Evolutionary conservation across 2,888 invertebrate genomes (phyloP).

Genomic region (Drosophila monieri): DNA sequence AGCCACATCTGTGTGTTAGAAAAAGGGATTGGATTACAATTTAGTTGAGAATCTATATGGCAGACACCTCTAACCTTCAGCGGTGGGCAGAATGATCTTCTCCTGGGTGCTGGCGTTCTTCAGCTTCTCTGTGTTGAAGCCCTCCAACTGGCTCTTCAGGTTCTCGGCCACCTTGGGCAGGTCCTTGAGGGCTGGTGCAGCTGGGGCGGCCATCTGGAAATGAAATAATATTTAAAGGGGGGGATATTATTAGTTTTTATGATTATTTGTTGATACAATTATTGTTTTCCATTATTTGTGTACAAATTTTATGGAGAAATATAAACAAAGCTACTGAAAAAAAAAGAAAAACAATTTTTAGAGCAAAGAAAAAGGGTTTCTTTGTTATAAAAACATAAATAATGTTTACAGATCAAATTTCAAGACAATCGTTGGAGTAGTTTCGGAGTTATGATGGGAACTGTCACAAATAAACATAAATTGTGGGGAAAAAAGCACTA

Average conservation of each 20-base stretch:
- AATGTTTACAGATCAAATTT: no score
- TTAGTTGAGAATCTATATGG: background rate
- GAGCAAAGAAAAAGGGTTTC: no score
- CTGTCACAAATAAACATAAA: no score
- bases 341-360: no score
- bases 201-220: slow-evolving; percentile 78
- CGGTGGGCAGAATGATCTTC: slow-evolving; percentile 96
- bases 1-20: slow-evolving; percentile 88
- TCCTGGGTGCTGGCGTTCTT: slow-evolving; percentile 95
- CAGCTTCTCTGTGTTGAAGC: slow-evolving; percentile 94
- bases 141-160: slow-evolving; percentile 95
- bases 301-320: no score
- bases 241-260: background rate
- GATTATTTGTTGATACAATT: background rate
- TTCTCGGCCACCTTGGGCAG: slow-evolving; percentile 95
- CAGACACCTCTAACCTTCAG: slow-evolving; percentile 89
- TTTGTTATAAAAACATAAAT: no score
- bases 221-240: background rate
- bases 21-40: slow-evolving; percentile 14
- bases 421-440: no score
- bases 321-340: no score
- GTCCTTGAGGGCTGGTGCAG: slow-evolving; percentile 92
- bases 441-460: no score
- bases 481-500: no score
- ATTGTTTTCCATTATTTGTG: no score